These are phyloP conservation scores for Calidris pygmaea DNA, from an alignment of 2,113 vertebrate genomes.

Conservation along the genomic window DNA sequence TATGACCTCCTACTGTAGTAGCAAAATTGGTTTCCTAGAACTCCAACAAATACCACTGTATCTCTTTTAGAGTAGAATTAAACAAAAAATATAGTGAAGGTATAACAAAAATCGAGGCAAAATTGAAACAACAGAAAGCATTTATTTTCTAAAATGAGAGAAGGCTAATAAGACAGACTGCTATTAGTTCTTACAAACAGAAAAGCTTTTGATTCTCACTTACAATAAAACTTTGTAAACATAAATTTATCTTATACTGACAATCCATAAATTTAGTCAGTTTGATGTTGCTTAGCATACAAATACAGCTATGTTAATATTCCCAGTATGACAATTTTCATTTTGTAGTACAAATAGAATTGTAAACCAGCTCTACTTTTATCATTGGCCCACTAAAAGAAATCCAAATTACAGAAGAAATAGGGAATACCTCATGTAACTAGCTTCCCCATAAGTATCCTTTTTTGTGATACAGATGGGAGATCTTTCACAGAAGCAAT, in stretches of 20 bases:
- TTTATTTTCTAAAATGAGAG: background rate
- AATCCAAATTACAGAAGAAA: background rate
- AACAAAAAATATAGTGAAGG: background rate
- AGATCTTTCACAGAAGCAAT: background rate
- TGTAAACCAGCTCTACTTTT: background rate
- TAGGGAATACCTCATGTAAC: background rate
- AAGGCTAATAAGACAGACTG: background rate
- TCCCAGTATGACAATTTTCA: background rate
- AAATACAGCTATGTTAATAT: background rate
- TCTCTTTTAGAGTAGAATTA: conserved; percentile 48
- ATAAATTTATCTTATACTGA: background rate
- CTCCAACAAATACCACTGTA: conserved; percentile 30
- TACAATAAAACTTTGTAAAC: background rate
- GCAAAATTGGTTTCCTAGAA: conserved; percentile 66
- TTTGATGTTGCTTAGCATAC: conserved; percentile 1
- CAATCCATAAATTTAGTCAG: background rate
- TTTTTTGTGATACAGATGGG: background rate
- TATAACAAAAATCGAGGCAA: conserved; percentile 29
- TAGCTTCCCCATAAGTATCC: background rate
- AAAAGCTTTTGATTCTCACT: conserved; percentile 26
- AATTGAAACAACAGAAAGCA: background rate
- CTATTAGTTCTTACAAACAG: background rate
- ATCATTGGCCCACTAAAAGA: background rate
- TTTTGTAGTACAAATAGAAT: background rate
- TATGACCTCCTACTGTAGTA: conserved; percentile 57